A percentile compares a stretch with the other conserved stretches of the same genome.
Conservation (phyloP, 2,888 invertebrate species). For the Phalangium opilio region DNA sequence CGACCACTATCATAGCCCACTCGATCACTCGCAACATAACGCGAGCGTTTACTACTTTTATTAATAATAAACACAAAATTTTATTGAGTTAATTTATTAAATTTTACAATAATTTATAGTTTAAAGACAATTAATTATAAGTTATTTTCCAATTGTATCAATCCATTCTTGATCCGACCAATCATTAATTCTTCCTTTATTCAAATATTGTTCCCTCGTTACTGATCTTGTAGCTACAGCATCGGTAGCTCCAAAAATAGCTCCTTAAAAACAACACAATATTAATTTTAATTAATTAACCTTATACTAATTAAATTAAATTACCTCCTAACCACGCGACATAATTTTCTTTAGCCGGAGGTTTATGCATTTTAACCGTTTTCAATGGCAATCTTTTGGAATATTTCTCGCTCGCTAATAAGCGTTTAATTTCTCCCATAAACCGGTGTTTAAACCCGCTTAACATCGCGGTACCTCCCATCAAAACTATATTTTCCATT, state of each 20-base stretch:
- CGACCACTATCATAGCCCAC: too few relatives aligned
- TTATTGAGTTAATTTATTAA: too few relatives aligned
- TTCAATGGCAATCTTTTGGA: slow-evolving; percentile 43
- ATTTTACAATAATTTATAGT: too few relatives aligned
- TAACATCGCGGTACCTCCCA: slow-evolving; percentile 70
- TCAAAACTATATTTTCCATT: slow-evolving; percentile 65
- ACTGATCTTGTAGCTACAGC: slow-evolving; percentile 52
- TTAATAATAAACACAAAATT: too few relatives aligned
- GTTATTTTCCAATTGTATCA: slow-evolving; percentile 8
- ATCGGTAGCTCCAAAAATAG: slow-evolving; percentile 61
- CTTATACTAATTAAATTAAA: slow-evolving; percentile 9
- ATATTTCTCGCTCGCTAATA: slow-evolving; percentile 42
- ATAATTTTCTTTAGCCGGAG: slow-evolving; percentile 65
- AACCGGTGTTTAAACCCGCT: slow-evolving; percentile 69
- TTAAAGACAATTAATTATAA: background rate
- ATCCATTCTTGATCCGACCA: slow-evolving; percentile 17
- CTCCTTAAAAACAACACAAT: slow-evolving; percentile 36
- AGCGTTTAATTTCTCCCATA: slow-evolving; percentile 52
- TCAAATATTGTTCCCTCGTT: slow-evolving; percentile 43
- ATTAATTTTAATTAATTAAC: slow-evolving; percentile 20
- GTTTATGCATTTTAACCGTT: slow-evolving; percentile 60
- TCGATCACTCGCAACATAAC: too few relatives aligned
- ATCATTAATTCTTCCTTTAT: slow-evolving; percentile 12
- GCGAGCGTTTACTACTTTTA: too few relatives aligned
- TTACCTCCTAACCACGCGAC: slow-evolving; percentile 71